phyloP scores from a whole-genome alignment of 2,888 invertebrate genomes.

The Drosophila ustulata region DNA sequence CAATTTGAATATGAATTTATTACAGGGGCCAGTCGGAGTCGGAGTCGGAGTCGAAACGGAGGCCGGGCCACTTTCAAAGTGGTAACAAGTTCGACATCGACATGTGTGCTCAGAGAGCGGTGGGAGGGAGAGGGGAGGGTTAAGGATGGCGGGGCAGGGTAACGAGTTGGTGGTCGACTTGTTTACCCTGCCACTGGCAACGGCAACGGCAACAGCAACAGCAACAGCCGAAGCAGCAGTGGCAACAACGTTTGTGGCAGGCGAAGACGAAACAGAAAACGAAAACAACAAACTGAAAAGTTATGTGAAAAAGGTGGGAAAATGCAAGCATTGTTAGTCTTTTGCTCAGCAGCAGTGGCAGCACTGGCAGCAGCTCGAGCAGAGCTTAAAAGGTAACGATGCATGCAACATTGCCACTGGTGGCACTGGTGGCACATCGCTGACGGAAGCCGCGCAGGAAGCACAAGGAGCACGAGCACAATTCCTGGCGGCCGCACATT shows the following conservation, averaged over 20 bases:
- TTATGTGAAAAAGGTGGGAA: conserved; percentile 81
- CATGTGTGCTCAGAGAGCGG: conserved; percentile 48
- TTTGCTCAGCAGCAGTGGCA: conserved; percentile 50
- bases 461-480: conserved; percentile 79
- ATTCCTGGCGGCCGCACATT: conserved; percentile 79
- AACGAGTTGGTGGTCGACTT: conserved; percentile 77
- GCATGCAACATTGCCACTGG: conserved; percentile 71
- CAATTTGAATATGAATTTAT: conserved; percentile 83
- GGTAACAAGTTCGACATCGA: conserved; percentile 78
- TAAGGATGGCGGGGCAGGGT: conserved; percentile 14
- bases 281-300: conserved; percentile 55
- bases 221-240: conserved; percentile 47
- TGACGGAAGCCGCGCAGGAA: conserved; percentile 77
- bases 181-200: conserved; percentile 76
- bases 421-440: conserved; percentile 15
- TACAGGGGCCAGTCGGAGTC: conserved; percentile 57
- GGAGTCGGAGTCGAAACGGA: conserved; percentile 49
- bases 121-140: conserved; percentile 1
- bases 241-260: conserved; percentile 21
- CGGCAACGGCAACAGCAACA: conserved; percentile 34
- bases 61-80: conserved; percentile 72
- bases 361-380: conserved; percentile 14
- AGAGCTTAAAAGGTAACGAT: conserved; percentile 69
- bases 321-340: conserved; percentile 81
- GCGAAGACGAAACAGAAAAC: conserved; percentile 36